Base-by-base conservation (phyloP, 2,797 vertebrate species). In the Premnoplex brunnescens region DNA sequence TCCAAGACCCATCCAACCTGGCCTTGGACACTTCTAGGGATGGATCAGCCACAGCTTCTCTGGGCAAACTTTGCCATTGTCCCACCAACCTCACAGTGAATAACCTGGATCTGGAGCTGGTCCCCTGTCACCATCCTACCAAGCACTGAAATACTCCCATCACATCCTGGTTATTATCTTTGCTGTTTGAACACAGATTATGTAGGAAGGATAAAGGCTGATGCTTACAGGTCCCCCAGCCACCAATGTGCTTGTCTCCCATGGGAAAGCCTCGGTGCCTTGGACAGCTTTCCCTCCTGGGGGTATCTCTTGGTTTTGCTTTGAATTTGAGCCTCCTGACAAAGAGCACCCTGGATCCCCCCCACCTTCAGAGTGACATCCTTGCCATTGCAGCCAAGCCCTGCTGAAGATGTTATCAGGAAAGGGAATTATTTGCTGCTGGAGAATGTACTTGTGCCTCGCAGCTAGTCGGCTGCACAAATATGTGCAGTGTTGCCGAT, bases 361-460 rank as follows among this genome's bases (percentile, higher is more conserved):
- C 48, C 36, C 16, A 14, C 49, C 17, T 58, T 27, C 76, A 10
- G 48, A 66, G 80, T 28, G 8, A 90, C 83, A 88, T 28, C 56
- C 5, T 0, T 37, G 56, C 92, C 2, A 1, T 22, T 51, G 63
- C 94, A 80, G 73, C 83, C 86, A 59, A 94, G 58, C 39, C 80
- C 76, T 37, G 49, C 68, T 71, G 80, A 46, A 85, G 89, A 92
- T 90, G 68, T 92, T 94, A 94, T 91, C 91, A 48, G 83, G 60
- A 81, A 78, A 93, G 76, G 69, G 94, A 95, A 83, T 93, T 74
- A 94, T 55, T 90, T 94, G 85, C 87, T 88, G 66, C 73, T 93
- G 85, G 89, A 85, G 81, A 85, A 94, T 19, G 74, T 51, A 36
- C 78, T 92, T 15, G 63, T 88, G 91, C 82, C 89, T 92, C 1